Conservation (phyloP, 2,797 vertebrate species). For the Sebastes minor region DNA sequence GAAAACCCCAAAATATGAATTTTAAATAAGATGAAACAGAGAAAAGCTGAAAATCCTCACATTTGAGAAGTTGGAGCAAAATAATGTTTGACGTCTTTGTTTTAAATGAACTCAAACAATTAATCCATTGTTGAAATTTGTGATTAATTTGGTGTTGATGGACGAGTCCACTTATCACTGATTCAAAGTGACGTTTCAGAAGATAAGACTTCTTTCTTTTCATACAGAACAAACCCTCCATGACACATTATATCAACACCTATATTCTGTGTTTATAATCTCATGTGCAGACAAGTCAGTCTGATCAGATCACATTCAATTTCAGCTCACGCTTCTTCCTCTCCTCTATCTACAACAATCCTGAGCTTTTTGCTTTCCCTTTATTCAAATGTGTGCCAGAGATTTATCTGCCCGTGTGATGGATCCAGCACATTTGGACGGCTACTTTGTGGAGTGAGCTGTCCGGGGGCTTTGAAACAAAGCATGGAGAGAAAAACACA, state of each 20-base stretch:
- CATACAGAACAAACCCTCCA: background rate
- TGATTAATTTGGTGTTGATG: background rate
- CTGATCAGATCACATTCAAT: constrained; percentile 16
- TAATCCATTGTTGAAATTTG: background rate
- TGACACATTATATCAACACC: background rate
- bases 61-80: background rate
- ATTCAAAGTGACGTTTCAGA: background rate
- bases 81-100: background rate
- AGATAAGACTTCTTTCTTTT: background rate
- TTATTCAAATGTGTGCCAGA: constrained; percentile 22
- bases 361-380: background rate
- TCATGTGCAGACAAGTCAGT: constrained; percentile 25
- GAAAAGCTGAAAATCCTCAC: background rate
- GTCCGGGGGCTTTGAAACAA: constrained; percentile 58
- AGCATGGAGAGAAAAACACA: constrained; percentile 71
- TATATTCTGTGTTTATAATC: constrained; percentile 8
- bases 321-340: background rate
- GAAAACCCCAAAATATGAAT: background rate
- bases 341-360: constrained; percentile 6
- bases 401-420: constrained; percentile 34
- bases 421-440: constrained; percentile 60
- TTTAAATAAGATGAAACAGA: background rate
- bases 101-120: background rate
- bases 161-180: background rate
- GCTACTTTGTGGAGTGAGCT: constrained; percentile 29